These are phyloP conservation scores for Boloria selene DNA, from an alignment of 2,888 invertebrate genomes.

Conservation along the genomic window DNA sequence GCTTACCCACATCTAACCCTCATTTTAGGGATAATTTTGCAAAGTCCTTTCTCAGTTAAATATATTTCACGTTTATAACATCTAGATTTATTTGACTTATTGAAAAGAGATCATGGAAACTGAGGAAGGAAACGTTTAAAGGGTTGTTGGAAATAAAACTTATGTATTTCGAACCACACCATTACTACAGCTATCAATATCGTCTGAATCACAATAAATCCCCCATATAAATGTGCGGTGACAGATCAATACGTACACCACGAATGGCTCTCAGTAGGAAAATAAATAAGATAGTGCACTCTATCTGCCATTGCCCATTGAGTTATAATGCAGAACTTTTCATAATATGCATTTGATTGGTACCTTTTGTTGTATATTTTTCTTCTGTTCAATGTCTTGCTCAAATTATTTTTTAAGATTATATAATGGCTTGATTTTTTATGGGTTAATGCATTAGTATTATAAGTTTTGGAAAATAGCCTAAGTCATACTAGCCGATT, in stretches of 20 bases:
- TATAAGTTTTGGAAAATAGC: too few relatives aligned
- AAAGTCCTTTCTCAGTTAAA: too few relatives aligned
- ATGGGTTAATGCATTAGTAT: too few relatives aligned
- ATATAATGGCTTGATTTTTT: too few relatives aligned
- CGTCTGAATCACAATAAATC: constrained; percentile 51
- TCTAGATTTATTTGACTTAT: too few relatives aligned
- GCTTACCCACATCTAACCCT: too few relatives aligned
- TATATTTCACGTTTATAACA: too few relatives aligned
- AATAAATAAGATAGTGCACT: constrained; percentile 58
- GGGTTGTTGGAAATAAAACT: constrained; percentile 1
- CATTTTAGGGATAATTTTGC: too few relatives aligned
- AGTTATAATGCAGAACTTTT: constrained; percentile 35
- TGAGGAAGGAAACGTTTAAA: not conserved
- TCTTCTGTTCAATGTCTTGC: not conserved
- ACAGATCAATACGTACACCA: constrained; percentile 56
- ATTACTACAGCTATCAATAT: constrained; percentile 44
- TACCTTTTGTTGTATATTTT: not conserved
- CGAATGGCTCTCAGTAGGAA: constrained; percentile 60
- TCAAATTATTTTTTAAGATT: too few relatives aligned
- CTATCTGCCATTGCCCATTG: constrained; percentile 44
- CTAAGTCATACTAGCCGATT: too few relatives aligned
- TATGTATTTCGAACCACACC: not conserved
- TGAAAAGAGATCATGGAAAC: too few relatives aligned
- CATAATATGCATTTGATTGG: not conserved
- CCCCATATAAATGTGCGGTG: constrained; percentile 49